A percentile compares a stretch with the other conserved stretches of the same genome.
phyloP scores from a whole-genome alignment of 1,140 invertebrate genomes.

The Drosophila sucinea region DNA sequence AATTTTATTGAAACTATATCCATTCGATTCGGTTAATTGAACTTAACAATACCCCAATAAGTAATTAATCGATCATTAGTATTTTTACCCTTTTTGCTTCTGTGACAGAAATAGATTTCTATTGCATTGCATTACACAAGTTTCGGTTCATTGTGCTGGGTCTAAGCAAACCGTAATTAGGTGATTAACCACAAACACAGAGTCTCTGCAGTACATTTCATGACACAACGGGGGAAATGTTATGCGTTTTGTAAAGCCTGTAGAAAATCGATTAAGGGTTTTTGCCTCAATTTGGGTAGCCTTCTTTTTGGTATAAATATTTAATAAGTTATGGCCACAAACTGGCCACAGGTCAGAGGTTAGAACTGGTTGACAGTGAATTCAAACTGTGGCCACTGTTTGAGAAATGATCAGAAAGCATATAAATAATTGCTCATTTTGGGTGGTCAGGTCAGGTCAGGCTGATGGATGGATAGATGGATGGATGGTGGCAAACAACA shows the following conservation, averaged over 20 bases:
- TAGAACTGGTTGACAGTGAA: background rate
- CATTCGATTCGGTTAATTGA: no score
- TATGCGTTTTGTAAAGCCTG: background rate
- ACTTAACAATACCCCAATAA: no score
- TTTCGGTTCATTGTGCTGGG: no score
- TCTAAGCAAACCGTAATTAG: no score
- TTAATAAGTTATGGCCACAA: slow-evolving; percentile 3
- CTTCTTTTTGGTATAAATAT: background rate
- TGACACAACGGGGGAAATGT: background rate
- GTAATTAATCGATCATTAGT: no score
- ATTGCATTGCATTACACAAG: no score
- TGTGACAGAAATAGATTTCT: no score
- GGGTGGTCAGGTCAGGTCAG: background rate
- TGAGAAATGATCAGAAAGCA: slow-evolving; percentile 66
- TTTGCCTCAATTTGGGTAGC: background rate
- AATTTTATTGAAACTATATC: no score
- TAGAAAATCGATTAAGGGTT: background rate
- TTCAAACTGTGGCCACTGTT: slow-evolving; percentile 27
- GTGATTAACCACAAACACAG: background rate
- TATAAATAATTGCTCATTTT: slow-evolving; percentile 71
- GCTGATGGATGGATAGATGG: slow-evolving; percentile 42
- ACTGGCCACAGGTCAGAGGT: slow-evolving; percentile 4
- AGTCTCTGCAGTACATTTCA: background rate
- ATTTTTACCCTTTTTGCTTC: no score
- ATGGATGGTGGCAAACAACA: slow-evolving; percentile 39